Evolutionary conservation across 2,113 vertebrate genomes (phyloP).

Genomic region (Lophochroa leadbeateri): DNA sequence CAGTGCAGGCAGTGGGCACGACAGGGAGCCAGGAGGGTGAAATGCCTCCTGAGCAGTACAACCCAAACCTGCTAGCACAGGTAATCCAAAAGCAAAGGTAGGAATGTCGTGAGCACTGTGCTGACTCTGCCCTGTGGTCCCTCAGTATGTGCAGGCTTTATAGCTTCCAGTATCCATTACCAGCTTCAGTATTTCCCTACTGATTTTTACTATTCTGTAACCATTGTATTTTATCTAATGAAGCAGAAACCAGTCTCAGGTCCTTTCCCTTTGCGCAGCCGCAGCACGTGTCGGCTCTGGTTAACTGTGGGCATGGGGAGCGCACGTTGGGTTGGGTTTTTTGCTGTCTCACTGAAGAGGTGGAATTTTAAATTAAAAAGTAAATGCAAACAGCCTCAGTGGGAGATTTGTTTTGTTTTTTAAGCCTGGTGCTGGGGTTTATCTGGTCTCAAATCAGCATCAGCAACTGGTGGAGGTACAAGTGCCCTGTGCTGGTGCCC

Average conservation of each 20-base stretch:
- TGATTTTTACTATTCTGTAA: conserved; percentile 44
- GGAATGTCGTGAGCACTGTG: neutral
- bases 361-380: conserved; percentile 8
- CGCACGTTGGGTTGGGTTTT: neutral
- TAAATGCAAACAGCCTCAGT: neutral
- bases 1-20: neutral
- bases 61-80: neutral
- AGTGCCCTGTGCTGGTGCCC: neutral
- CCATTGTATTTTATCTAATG: conserved; percentile 59
- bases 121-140: neutral
- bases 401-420: neutral
- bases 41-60: neutral
- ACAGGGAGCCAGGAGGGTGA: neutral
- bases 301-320: conserved; percentile 20
- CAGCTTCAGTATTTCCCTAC: conserved; percentile 52
- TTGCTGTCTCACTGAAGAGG: neutral
- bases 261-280: conserved; percentile 12
- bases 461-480: neutral
- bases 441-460: neutral
- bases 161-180: conserved; percentile 42
- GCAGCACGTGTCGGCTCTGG: conserved; percentile 22
- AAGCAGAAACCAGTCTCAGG: conserved; percentile 55
- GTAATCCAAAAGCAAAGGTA: neutral
- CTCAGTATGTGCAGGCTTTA: neutral
- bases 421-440: neutral